Percentiles rank a stretch among this genome's conserved stretches.
These are phyloP conservation scores for Poecilobothrus nobilitatus DNA, from an alignment of 2,888 invertebrate genomes.

Conservation along the genomic window DNA sequence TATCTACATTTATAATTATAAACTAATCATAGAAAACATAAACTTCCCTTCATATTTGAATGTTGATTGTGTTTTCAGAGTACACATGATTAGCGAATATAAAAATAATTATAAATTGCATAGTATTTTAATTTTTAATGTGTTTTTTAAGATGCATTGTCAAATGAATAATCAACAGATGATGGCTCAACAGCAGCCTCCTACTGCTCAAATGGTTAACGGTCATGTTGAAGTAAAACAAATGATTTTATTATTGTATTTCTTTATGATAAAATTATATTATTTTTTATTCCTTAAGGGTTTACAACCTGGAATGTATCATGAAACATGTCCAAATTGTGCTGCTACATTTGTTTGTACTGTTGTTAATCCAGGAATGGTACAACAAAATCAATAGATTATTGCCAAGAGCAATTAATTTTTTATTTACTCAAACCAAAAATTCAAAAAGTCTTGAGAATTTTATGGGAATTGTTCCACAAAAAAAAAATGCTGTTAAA, in stretches of 20 bases:
- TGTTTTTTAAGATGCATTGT: not conserved
- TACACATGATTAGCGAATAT: no score
- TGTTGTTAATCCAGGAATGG: not conserved
- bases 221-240: not conserved
- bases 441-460: no score
- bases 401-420: not conserved
- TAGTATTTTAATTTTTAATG: no score
- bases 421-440: no score
- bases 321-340: constrained; percentile 9
- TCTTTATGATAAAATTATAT: not conserved
- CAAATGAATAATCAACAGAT: constrained; percentile 4
- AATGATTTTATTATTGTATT: not conserved
- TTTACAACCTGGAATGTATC: not conserved
- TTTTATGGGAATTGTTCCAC: no score
- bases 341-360: not conserved
- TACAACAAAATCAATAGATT: not conserved
- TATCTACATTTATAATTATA: no score
- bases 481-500: no score
- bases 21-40: no score
- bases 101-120: no score
- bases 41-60: no score
- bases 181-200: not conserved
- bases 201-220: not conserved
- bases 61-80: no score
- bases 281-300: not conserved